phyloP scores from a whole-genome alignment of 2,797 vertebrate genomes.

The Parotocinclus haroldoi region DNA sequence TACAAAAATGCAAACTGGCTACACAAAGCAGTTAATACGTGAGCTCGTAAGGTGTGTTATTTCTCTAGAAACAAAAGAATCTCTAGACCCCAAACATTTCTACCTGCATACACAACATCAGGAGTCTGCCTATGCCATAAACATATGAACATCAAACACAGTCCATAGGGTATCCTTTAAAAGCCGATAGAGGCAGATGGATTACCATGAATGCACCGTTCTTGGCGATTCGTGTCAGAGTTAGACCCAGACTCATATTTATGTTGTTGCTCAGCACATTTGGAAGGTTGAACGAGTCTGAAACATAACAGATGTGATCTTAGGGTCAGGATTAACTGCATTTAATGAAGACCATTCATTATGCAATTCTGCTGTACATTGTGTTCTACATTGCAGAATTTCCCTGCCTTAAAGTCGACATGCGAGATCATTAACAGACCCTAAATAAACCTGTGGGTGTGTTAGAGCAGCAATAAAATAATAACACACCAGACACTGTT shows the following conservation, averaged over 20 bases:
- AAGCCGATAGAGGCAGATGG: background rate
- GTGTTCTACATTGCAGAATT: background rate
- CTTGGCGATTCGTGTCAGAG: constrained; percentile 68
- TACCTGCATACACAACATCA: too few species aligned
- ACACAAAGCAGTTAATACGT: too few species aligned
- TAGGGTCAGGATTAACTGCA: background rate
- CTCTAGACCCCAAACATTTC: too few species aligned
- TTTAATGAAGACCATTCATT: too few species aligned
- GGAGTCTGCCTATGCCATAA: too few species aligned
- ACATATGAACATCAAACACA: too few species aligned
- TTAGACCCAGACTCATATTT: constrained; percentile 83
- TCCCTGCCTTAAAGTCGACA: too few species aligned
- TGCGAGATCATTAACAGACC: background rate
- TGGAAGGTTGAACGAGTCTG: constrained; percentile 71
- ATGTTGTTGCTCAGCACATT: constrained; percentile 75
- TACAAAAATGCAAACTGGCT: too few species aligned
- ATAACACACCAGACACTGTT: background rate
- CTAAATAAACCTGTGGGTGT: background rate
- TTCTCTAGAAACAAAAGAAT: too few species aligned
- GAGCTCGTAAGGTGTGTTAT: too few species aligned
- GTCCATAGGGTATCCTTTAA: too few species aligned
- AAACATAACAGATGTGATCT: constrained; percentile 26
- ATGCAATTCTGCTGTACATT: too few species aligned
- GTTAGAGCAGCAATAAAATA: background rate
- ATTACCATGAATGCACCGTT: constrained; percentile 77